These are phyloP conservation scores for Entomyzon cyanotis DNA, from an alignment of 2,113 vertebrate species.

Conservation along the genomic window DNA sequence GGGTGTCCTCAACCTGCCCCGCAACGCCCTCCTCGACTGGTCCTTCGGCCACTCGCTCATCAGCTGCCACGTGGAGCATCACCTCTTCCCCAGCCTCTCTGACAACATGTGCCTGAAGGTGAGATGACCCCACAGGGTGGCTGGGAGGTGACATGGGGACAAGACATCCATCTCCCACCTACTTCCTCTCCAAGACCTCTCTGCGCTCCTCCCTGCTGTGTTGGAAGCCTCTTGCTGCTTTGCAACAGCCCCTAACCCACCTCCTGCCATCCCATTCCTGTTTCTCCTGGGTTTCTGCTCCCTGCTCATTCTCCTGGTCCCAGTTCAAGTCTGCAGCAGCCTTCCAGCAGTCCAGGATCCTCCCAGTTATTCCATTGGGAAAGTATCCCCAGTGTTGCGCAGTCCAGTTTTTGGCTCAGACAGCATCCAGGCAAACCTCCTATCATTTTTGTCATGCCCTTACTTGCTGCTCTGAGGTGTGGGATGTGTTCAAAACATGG, in stretches of 20 bases:
- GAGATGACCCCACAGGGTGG: rapidly evolving
- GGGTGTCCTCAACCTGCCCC: constrained; percentile 88
- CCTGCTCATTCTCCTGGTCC: not conserved
- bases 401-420: not conserved
- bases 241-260: not conserved
- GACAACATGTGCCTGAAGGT: constrained; percentile 98
- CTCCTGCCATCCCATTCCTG: not conserved
- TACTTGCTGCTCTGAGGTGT: not conserved
- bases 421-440: not conserved
- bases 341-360: not conserved
- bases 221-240: not conserved
- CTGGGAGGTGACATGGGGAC: rapidly evolving
- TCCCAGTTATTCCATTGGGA: not conserved
- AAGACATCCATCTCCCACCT: not conserved
- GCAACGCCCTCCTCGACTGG: constrained; percentile 87
- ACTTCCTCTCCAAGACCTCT: not conserved
- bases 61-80: constrained; percentile 94
- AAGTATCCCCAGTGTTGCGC: rapidly evolving
- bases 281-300: not conserved
- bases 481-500: rapidly evolving
- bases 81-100: constrained; percentile 90
- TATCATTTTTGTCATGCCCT: not conserved
- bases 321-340: not conserved
- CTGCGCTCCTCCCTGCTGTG: not conserved
- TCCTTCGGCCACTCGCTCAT: constrained; percentile 90